Percentiles rank a stretch among this genome's conserved stretches.
Evolutionary conservation across 2,113 vertebrate genomes (phyloP).

Genomic region (Tyrannus savana): DNA sequence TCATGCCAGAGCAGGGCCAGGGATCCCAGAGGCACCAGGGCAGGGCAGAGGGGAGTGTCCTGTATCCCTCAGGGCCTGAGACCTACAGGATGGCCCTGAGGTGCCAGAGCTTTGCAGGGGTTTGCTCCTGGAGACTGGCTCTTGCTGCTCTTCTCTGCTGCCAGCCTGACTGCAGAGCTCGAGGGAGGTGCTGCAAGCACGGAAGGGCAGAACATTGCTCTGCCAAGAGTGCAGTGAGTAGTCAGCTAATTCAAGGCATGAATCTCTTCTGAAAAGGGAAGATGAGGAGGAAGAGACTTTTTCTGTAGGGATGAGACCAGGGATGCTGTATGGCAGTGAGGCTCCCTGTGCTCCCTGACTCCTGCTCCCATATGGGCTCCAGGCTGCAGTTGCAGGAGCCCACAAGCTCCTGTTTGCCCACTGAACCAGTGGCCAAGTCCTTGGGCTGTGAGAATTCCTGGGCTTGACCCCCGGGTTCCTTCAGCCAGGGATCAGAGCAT

Average conservation of each 20-base stretch:
- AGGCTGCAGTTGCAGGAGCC: not conserved
- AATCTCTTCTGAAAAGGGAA: not conserved
- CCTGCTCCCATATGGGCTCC: rapidly evolving
- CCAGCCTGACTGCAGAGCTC: not conserved
- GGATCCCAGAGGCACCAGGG: too few relatives aligned
- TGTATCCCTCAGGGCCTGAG: not conserved
- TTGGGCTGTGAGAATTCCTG: not conserved
- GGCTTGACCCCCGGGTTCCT: not conserved
- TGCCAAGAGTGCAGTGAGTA: not conserved
- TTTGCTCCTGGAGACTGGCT: not conserved
- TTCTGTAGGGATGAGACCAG: not conserved
- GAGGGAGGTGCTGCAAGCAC: not conserved
- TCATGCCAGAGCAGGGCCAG: not conserved
- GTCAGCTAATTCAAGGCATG: not conserved
- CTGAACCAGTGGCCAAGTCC: too few relatives aligned
- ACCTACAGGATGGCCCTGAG: not conserved
- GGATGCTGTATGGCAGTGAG: not conserved
- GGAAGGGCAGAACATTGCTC: not conserved
- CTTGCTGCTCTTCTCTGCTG: not conserved
- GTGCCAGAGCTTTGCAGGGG: not conserved
- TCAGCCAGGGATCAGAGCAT: not conserved
- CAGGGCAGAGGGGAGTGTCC: rapidly evolving
- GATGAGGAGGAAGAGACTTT: not conserved
- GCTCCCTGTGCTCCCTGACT: not conserved
- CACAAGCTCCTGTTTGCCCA: rapidly evolving